phyloP scores from a whole-genome alignment of 2,888 invertebrate species.

The Scaptomyza reducta region DNA sequence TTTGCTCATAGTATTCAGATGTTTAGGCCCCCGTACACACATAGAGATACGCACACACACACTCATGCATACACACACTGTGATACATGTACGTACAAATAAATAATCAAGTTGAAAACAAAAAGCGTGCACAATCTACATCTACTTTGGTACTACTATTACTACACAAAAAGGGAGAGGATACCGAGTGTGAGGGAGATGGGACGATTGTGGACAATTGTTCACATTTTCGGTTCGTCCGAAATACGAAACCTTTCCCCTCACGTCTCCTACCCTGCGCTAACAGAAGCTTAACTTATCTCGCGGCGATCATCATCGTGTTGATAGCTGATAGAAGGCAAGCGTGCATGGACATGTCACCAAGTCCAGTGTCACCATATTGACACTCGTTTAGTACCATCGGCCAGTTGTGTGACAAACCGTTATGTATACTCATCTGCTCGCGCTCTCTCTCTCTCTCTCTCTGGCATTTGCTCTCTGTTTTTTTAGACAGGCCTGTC shows the following conservation, averaged over 20 bases:
- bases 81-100: slow-evolving; percentile 14
- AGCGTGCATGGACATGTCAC: slow-evolving; percentile 46
- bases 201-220: slow-evolving; percentile 35
- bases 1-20: slow-evolving; percentile 78
- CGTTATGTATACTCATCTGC: slow-evolving; percentile 1
- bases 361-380: slow-evolving; percentile 56
- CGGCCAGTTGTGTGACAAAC: slow-evolving; percentile 29
- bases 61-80: slow-evolving; percentile 2
- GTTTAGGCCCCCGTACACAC: slow-evolving; percentile 63
- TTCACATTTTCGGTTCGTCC: slow-evolving; percentile 23
- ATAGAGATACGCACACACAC: slow-evolving; percentile 40
- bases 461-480: neutral
- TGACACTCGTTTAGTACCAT: slow-evolving; percentile 37
- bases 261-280: too few relatives aligned
- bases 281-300: slow-evolving; percentile 22
- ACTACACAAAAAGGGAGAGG: slow-evolving; percentile 2
- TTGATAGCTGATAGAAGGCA: slow-evolving; percentile 35
- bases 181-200: neutral
- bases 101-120: slow-evolving; percentile 52
- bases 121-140: slow-evolving; percentile 72
- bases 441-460: neutral
- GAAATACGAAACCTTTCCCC: slow-evolving; percentile 40
- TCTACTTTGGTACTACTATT: slow-evolving; percentile 34
- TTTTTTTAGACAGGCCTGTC: slow-evolving; percentile 17
- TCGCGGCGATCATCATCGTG: slow-evolving; percentile 48